Evolutionary conservation across 2,113 vertebrate species (phyloP).

Genomic region (Maccullochella peelii): DNA sequence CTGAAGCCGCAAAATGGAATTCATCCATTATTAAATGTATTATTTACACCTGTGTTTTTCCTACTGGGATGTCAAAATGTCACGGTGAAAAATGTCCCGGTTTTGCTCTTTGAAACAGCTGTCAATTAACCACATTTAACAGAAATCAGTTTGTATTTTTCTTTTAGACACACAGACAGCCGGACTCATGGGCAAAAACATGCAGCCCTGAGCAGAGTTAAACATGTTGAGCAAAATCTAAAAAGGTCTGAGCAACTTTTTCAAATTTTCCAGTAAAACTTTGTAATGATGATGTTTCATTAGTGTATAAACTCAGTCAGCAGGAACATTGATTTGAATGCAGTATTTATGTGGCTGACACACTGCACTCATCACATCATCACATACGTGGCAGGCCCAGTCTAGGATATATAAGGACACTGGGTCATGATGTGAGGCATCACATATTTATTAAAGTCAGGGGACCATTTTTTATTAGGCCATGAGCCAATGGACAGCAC

Average conservation of each 20-base stretch:
- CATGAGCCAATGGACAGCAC: neutral
- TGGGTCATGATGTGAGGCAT: conserved; percentile 15
- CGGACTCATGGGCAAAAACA: too few relatives aligned
- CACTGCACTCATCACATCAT: conserved; percentile 22
- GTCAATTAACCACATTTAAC: too few relatives aligned
- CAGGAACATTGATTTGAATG: conserved; percentile 49
- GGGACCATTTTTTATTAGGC: conserved; percentile 14
- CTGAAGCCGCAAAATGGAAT: too few relatives aligned
- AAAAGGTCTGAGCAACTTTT: conserved; percentile 6
- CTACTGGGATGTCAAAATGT: too few relatives aligned
- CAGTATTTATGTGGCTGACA: conserved; percentile 32
- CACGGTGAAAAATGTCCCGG: too few relatives aligned
- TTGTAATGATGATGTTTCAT: conserved; percentile 2
- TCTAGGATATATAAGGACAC: neutral
- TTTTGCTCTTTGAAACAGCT: too few relatives aligned
- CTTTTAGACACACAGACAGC: too few relatives aligned
- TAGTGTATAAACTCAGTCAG: neutral
- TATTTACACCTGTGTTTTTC: too few relatives aligned
- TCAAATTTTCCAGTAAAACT: conserved; percentile 3
- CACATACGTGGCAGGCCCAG: neutral
- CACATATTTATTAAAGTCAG: conserved; percentile 22
- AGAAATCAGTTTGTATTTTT: too few relatives aligned
- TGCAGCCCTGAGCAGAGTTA: neutral
- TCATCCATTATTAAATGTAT: too few relatives aligned
- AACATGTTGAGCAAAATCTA: neutral